Base-by-base conservation (phyloP, 2,113 vertebrate genomes). In the Myotis davidii region DNA sequence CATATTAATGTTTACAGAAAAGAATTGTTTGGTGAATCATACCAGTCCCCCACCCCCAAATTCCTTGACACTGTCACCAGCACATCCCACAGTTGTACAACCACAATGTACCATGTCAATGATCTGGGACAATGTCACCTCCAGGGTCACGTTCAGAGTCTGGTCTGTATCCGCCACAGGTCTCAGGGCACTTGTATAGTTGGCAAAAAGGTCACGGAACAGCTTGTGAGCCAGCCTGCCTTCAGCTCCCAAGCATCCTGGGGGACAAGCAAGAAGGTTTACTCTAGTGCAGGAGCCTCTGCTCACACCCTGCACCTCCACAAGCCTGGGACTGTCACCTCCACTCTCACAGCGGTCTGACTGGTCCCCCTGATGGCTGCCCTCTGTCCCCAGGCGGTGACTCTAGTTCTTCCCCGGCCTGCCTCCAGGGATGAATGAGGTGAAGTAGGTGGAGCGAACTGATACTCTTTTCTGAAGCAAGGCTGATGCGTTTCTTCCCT, bases 111-210 rank as follows among this genome's bases (percentile, higher is more conserved):
- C 99, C 99, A 99, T 99, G 97, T 99, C 99, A 5, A 99, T 99
- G 97, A 99, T 99, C 97, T 99, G 99, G 56, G 99, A 99, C 45
- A 99, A 95, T 10, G 99, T 99, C 97, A 99, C 98, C 97, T 99
- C 99, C 21, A 99, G 98, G 42, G 99, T 99, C 96, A 99, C 99
- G 2, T 99, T 99, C 84, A 99, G 98, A 2, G 98, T 98, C 89
- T 97, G 98, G 50, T 99, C 98, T 0, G 99, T 99, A 98, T 99
- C 99, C 64, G 99, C 98, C 95, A 99, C 99, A 0, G 99, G 99
- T 65, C 99, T 98, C 98, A 99, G 97, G 3, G 99, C 99, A 11
- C 97, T 99, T 21, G 99, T 99, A 93, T 99, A 99, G 98, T 99
- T 99, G 93, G 96, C 76, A 39, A 99, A 99, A 82, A 99, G 98